phyloP scores from a whole-genome alignment of 2,113 vertebrate species.

The Daboia siamensis region DNA sequence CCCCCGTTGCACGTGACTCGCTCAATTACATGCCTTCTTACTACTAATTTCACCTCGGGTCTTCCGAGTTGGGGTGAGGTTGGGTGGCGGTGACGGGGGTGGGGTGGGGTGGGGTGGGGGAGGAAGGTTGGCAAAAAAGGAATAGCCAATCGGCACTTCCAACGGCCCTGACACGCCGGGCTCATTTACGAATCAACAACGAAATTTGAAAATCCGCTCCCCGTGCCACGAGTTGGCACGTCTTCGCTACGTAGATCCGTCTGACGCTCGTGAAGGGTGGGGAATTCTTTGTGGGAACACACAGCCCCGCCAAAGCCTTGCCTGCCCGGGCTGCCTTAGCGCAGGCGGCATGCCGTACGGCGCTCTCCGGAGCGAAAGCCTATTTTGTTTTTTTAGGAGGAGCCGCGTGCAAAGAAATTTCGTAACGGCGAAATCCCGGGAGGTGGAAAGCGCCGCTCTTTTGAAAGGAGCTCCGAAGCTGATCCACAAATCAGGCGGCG shows the following conservation, averaged over 20 bases:
- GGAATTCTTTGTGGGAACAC: constrained; percentile 16
- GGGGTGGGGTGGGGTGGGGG: no score
- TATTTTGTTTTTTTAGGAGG: no score
- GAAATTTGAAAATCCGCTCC: constrained; percentile 62
- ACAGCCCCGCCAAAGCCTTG: neutral
- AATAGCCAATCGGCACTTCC: constrained; percentile 76
- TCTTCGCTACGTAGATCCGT: constrained; percentile 64
- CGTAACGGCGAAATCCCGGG: neutral
- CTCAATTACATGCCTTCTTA: constrained; percentile 93
- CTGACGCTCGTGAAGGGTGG: constrained; percentile 43
- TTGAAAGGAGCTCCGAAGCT: neutral
- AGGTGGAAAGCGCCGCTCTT: neutral
- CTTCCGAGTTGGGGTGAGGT: constrained; percentile 43
- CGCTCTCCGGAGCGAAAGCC: neutral
- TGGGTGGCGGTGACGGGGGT: neutral
- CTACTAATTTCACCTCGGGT: constrained; percentile 86
- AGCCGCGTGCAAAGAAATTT: neutral
- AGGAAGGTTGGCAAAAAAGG: constrained; percentile 70
- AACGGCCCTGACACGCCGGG: constrained; percentile 71
- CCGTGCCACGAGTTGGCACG: constrained; percentile 61
- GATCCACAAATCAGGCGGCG: no score
- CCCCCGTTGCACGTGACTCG: constrained; percentile 93
- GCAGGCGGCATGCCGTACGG: no score
- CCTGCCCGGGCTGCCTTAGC: neutral
- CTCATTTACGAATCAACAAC: constrained; percentile 80